These are phyloP conservation scores for Tipula vernalis DNA, from an alignment of 2,888 invertebrate species.

Conservation along the genomic window DNA sequence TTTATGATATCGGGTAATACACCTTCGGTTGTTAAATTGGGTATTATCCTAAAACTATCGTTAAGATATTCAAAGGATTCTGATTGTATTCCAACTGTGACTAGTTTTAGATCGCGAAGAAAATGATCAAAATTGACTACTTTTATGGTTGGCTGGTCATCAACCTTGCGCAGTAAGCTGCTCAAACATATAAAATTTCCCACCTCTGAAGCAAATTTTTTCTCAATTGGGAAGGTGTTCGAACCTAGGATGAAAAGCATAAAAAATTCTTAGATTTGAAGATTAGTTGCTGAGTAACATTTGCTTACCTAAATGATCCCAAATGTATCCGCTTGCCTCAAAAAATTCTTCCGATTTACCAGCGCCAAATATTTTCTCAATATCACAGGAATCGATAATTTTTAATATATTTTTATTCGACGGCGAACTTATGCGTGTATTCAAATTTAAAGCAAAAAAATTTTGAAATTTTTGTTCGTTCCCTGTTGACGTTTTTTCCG, in stretches of 20 bases:
- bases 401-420: neutral
- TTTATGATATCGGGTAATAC: constrained; percentile 37
- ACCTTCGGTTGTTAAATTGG: constrained; percentile 37
- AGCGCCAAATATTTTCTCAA: neutral
- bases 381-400: neutral
- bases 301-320: constrained; percentile 22
- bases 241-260: neutral
- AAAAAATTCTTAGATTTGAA: neutral
- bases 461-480: neutral
- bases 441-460: neutral
- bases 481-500: neutral
- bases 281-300: neutral
- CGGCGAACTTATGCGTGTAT: neutral
- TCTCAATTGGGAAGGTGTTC: neutral
- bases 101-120: constrained; percentile 12
- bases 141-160: neutral
- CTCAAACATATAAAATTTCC: constrained; percentile 20
- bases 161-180: constrained; percentile 5
- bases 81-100: constrained; percentile 46
- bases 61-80: constrained; percentile 39
- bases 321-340: constrained; percentile 22
- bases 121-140: constrained; percentile 10
- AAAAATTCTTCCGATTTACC: constrained; percentile 6
- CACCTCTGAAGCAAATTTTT: constrained; percentile 22
- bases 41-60: constrained; percentile 37